Percentiles rank a stretch among this genome's conserved stretches.
phyloP scores from a whole-genome alignment of 2,113 vertebrate genomes.

The Coptodon bakossiorum region DNA sequence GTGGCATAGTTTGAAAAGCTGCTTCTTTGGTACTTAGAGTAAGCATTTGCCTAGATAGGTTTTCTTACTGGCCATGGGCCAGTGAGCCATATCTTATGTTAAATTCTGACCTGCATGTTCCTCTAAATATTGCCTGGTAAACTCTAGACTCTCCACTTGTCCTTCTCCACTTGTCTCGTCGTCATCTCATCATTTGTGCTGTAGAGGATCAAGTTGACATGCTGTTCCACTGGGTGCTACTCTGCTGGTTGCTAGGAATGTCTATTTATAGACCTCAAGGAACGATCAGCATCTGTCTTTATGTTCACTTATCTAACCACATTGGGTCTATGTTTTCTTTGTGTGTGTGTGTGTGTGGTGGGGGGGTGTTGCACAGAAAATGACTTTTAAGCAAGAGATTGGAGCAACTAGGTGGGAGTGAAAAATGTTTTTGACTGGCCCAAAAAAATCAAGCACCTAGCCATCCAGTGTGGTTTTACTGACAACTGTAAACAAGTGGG shows the following conservation, averaged over 20 bases:
- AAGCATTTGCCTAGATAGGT: not conserved
- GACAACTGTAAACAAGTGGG: not conserved
- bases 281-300: conserved; percentile 40
- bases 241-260: conserved; percentile 34
- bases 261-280: conserved; percentile 54
- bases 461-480: not conserved
- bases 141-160: not conserved
- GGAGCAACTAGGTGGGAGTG: not conserved
- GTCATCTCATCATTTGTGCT: not conserved
- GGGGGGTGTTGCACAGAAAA: no score
- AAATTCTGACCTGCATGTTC: not conserved
- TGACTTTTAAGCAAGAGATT: not conserved
- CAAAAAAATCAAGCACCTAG: not conserved
- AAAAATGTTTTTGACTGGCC: not conserved
- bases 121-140: not conserved
- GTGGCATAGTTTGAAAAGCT: not conserved
- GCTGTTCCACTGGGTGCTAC: conserved; percentile 37
- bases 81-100: not conserved
- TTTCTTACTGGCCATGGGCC: not conserved
- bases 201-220: conserved; percentile 30
- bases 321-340: not conserved
- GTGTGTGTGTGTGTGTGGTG: not conserved
- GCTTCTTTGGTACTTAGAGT: not conserved
- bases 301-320: conserved; percentile 49
- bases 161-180: not conserved